These are phyloP conservation scores for Numenius phaeopus DNA, from an alignment of 2,797 vertebrate genomes.

Conservation along the genomic window DNA sequence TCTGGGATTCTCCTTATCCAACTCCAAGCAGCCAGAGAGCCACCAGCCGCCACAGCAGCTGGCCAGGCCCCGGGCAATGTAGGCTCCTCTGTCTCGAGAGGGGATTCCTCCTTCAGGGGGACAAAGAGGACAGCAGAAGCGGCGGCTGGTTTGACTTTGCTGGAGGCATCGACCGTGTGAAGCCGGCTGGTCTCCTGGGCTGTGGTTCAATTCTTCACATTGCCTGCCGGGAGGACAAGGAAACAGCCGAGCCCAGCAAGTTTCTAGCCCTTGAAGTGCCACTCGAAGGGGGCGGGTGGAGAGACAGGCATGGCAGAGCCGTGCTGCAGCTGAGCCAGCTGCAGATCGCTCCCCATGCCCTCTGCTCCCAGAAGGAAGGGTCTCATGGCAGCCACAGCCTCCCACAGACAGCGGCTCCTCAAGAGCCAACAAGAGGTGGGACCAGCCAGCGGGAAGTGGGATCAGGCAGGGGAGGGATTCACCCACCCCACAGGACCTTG, in stretches of 20 bases:
- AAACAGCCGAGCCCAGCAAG: conserved; percentile 65
- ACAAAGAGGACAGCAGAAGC: conserved; percentile 59
- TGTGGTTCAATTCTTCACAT: conserved; percentile 37
- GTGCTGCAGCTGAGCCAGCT: not conserved
- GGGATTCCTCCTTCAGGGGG: conserved; percentile 63
- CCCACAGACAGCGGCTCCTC: not conserved
- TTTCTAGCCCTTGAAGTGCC: conserved; percentile 59
- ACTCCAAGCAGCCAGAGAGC: not conserved
- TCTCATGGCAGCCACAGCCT: not conserved
- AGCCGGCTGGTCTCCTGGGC: conserved; percentile 63
- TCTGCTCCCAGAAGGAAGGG: not conserved
- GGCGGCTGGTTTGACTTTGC: conserved; percentile 63
- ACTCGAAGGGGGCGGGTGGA: not conserved
- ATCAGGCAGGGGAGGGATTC: not conserved
- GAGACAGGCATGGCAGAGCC: not conserved
- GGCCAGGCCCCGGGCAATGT: conserved; percentile 43
- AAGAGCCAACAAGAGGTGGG: not conserved
- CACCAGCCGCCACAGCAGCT: not conserved
- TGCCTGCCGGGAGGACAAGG: not conserved
- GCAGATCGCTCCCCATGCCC: fast-evolving
- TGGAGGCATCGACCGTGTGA: conserved; percentile 55
- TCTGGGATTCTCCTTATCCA: not conserved
- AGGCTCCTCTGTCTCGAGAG: conserved; percentile 14
- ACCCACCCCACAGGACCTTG: fast-evolving
- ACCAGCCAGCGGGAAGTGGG: not conserved